A percentile compares a stretch with the other conserved stretches of the same genome.
These are phyloP conservation scores for Anomalospiza imberbis DNA, from an alignment of 2,797 vertebrate genomes.

Conservation along the genomic window DNA sequence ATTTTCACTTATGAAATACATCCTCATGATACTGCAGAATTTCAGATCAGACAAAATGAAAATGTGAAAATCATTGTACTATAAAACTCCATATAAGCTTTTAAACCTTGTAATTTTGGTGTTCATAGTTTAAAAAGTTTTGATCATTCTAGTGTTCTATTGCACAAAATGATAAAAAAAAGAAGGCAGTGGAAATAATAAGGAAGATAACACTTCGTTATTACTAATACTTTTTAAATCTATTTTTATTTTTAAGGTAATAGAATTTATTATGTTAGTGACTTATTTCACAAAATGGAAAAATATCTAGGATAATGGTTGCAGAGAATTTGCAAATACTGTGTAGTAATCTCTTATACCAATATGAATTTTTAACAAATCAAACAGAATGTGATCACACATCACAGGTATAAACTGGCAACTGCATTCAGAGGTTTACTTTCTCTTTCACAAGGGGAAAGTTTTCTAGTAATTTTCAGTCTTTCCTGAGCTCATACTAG, in stretches of 20 bases:
- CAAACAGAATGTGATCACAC: not conserved
- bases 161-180: not conserved
- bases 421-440: not conserved
- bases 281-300: not conserved
- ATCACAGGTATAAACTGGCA: not conserved
- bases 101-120: not conserved
- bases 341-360: not conserved
- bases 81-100: not conserved
- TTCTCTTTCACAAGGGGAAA: not conserved
- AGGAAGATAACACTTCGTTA: not conserved
- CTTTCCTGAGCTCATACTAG: not conserved
- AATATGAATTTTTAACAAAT: not conserved
- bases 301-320: not conserved
- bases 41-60: not conserved
- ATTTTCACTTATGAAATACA: not conserved
- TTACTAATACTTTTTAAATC: not conserved
- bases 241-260: not conserved
- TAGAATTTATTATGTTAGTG: not conserved
- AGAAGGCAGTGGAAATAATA: not conserved
- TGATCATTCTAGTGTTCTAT: not conserved
- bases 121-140: not conserved
- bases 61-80: not conserved
- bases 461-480: not conserved
- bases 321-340: not conserved
- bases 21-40: not conserved